Conservation (phyloP, 2,113 vertebrate species). For the Lanius collurio region DNA sequence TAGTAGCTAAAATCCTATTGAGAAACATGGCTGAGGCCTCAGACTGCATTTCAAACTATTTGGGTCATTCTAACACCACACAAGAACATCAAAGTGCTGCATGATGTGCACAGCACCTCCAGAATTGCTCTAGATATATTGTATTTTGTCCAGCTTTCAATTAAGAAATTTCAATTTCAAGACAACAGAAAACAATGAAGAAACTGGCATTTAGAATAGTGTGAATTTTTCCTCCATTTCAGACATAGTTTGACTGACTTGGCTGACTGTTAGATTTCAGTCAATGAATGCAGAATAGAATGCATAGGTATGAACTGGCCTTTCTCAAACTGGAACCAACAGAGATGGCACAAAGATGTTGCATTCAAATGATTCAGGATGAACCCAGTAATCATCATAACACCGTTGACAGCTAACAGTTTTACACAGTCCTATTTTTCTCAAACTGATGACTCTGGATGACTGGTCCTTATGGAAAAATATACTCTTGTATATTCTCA, state of each 20-base stretch:
- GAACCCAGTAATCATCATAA: neutral
- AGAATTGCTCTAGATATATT: neutral
- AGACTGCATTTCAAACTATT: neutral
- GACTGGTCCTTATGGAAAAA: neutral
- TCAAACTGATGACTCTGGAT: neutral
- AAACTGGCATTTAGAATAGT: neutral
- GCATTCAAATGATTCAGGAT: neutral
- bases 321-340: neutral
- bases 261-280: neutral
- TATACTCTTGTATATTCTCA: neutral
- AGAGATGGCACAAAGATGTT: neutral
- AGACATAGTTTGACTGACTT: fast-evolving
- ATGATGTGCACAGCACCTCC: neutral
- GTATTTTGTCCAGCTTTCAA: neutral
- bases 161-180: neutral
- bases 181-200: neutral
- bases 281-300: neutral
- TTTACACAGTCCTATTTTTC: neutral
- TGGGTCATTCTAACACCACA: neutral
- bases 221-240: neutral
- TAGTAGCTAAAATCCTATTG: neutral
- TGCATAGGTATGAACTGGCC: neutral
- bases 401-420: neutral
- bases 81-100: neutral
- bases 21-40: neutral